Base-by-base conservation (phyloP, 2,113 vertebrate species). In the Trichechus manatus region DNA sequence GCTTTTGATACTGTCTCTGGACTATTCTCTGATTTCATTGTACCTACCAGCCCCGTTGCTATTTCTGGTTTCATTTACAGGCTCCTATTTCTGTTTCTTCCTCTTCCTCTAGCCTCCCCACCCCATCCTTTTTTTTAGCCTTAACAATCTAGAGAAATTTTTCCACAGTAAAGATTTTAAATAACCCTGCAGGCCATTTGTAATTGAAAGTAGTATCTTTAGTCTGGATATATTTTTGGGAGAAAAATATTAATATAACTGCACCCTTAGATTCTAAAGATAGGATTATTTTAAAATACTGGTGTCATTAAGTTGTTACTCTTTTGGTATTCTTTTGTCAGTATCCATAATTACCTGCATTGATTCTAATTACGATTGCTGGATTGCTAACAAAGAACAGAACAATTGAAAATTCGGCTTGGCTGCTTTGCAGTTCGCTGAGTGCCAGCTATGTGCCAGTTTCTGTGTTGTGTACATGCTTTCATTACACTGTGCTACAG, bases 121-220 rank as follows among this genome's bases (percentile, higher is more conserved):
- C 29, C 47, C 64, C 27, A 19, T 56, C 25, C 64, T 42, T 79
- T 11, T 50, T 17, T n/a, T 17, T 1, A n/a, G 10, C 42, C 44
- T 74, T 88, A 47, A 56, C 20, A 87, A 25, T 25, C 39, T 44
- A 75, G 83, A 93, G 50, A 75, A 44, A 56, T n/a, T 77, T 84
- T 94, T 91, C 11, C 77, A 80, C 50, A 29, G 42, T 92, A 47
- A 93, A 96, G 31, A 75, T 70, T 3, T 74, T 64, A 94, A 83
- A 10, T 66, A 85, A 78, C 23, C 36, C 25, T 47, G 0, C 42
- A 84, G n/a, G 36, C 68, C 70, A 33, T 79, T 88, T 75, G 25
- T 84, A 77, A 63, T 70, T 82, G 39, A 68, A 94, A 70, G 44
- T 44, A 61, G 6, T 42, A 50, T 63, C 29, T 81, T 94, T 89